Evolutionary conservation across 2,113 vertebrate genomes (phyloP).

Genomic region (Camarhynchus parvulus): DNA sequence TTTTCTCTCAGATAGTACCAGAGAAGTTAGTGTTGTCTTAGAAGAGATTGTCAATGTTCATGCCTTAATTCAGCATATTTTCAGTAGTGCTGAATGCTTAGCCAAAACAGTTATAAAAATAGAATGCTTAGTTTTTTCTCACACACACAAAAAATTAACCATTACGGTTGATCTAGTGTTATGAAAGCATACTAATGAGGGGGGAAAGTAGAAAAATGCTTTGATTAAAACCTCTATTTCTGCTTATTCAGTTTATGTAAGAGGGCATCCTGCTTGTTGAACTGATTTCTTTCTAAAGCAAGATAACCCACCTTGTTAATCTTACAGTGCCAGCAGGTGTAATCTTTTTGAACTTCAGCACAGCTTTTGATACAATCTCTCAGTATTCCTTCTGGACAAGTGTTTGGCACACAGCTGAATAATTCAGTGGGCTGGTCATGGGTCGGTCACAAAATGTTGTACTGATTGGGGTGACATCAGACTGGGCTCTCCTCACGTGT

Average conservation of each 20-base stretch:
- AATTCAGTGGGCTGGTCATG: background rate
- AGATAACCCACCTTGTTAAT: background rate
- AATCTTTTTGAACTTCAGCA: background rate
- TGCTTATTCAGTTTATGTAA: background rate
- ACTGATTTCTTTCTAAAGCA: background rate
- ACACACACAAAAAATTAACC: background rate
- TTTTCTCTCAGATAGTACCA: background rate
- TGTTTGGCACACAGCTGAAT: background rate
- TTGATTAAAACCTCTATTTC: background rate
- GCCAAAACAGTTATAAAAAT: background rate
- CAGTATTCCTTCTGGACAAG: background rate
- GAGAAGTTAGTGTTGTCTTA: background rate
- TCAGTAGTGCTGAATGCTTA: background rate
- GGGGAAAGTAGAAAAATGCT: background rate
- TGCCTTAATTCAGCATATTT: background rate
- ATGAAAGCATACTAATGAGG: background rate
- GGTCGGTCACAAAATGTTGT: background rate
- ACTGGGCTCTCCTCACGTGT: fast-evolving
- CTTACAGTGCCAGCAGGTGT: background rate
- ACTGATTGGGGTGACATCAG: background rate
- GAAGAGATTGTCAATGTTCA: background rate
- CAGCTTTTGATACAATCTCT: background rate
- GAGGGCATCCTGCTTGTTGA: fast-evolving
- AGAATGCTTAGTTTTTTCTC: background rate
- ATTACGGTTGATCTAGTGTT: background rate